Evolutionary conservation across 2,888 invertebrate genomes (phyloP).

Genomic region (Macrosiphum euphorbiae): DNA sequence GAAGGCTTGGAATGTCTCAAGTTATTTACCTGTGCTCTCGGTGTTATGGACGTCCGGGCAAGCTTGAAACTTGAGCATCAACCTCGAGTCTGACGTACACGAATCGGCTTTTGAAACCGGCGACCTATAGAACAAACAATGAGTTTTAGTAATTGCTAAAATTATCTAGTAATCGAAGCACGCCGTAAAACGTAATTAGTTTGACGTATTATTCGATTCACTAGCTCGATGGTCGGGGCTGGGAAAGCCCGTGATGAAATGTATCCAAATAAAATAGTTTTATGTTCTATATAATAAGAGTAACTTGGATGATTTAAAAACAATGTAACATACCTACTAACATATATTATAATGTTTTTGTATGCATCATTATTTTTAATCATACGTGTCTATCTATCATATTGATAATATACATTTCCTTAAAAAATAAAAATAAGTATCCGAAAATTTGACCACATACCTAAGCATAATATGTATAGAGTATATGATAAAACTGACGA

Average conservation of each 20-base stretch:
- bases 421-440: neutral
- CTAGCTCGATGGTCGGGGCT: no score
- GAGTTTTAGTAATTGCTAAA: neutral
- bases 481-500: neutral
- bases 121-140: conserved; percentile 71
- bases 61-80: conserved; percentile 85
- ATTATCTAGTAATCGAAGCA: neutral
- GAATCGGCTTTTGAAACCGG: conserved; percentile 85
- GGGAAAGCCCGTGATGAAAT: neutral
- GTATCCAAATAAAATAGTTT: neutral
- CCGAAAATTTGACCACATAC: neutral
- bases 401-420: neutral
- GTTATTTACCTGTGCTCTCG: conserved; percentile 80
- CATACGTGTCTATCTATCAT: neutral
- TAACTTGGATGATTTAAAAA: neutral
- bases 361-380: neutral
- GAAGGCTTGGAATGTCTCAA: neutral
- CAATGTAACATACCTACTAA: neutral
- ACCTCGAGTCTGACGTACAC: conserved; percentile 85
- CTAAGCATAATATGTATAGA: neutral
- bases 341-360: neutral
- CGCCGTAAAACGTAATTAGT: neutral
- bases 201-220: neutral
- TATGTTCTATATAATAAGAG: neutral
- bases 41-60: conserved; percentile 84